Evolutionary conservation across 2,888 invertebrate genomes (phyloP).

Genomic region (Meghimatium bilineatum): DNA sequence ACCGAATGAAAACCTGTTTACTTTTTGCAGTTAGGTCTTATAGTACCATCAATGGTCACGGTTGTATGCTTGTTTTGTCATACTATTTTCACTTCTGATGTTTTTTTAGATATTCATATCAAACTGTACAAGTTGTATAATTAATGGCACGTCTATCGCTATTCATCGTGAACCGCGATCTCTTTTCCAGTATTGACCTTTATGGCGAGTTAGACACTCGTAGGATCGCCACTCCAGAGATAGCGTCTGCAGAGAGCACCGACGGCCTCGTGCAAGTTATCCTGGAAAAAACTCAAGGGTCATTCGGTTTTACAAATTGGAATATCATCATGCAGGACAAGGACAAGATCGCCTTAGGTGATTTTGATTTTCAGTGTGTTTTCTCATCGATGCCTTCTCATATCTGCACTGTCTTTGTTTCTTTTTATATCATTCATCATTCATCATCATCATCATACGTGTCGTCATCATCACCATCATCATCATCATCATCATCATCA

Average conservation of each 20-base stretch:
- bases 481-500: no score
- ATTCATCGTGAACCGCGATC: not conserved
- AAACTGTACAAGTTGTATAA: no score
- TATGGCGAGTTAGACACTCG: not conserved
- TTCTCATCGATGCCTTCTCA: not conserved
- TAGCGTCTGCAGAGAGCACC: not conserved
- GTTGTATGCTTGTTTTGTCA: no score
- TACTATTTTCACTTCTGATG: no score
- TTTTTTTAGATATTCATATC: no score
- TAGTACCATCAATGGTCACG: no score
- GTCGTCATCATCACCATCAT: no score
- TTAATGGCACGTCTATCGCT: not conserved
- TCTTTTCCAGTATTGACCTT: slow-evolving; percentile 2
- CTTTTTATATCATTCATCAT: not conserved
- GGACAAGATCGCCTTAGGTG: not conserved
- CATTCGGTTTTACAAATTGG: slow-evolving; percentile 27
- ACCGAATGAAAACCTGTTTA: no score
- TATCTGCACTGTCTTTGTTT: not conserved
- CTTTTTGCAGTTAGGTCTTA: no score
- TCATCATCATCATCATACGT: no score
- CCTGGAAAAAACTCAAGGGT: slow-evolving; percentile 15
- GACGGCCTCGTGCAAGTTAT: not conserved
- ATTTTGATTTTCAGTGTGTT: not conserved
- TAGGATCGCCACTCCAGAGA: not conserved
- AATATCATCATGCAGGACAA: not conserved